Evolutionary conservation across 2,888 invertebrate genomes (phyloP).

Genomic region (Pelosia muscerda): DNA sequence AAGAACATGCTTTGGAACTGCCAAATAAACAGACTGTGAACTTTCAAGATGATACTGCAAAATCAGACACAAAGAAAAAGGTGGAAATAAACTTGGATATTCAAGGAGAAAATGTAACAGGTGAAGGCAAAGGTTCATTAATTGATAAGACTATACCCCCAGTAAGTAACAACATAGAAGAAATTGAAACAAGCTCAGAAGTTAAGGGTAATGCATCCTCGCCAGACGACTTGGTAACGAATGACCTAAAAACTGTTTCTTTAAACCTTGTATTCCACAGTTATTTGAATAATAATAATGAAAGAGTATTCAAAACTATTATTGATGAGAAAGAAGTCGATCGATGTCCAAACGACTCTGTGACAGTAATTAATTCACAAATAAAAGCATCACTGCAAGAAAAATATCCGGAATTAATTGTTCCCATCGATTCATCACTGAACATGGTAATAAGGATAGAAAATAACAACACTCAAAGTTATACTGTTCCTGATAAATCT

Average conservation of each 20-base stretch:
- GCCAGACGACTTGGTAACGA: not conserved
- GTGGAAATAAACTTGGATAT: not conserved
- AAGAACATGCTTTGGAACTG: not conserved
- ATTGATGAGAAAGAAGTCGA: slow-evolving; percentile 45
- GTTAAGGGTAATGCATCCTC: not conserved
- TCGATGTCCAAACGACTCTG: slow-evolving; percentile 48
- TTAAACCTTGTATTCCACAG: slow-evolving; percentile 68
- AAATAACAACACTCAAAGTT: slow-evolving; percentile 28
- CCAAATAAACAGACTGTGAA: not conserved
- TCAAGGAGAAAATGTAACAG: not conserved
- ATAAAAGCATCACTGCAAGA: slow-evolving; percentile 54
- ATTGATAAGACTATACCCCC: not conserved
- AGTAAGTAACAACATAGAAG: not conserved
- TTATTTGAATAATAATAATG: slow-evolving; percentile 59
- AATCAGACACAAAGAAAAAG: not conserved
- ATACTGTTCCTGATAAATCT: slow-evolving; percentile 14
- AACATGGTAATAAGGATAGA: slow-evolving; percentile 61
- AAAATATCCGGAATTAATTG: slow-evolving; percentile 44
- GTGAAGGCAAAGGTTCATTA: not conserved
- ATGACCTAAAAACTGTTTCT: slow-evolving; percentile 23
- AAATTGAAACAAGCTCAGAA: slow-evolving; percentile 1
- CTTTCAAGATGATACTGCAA: not conserved
- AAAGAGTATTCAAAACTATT: slow-evolving; percentile 62
- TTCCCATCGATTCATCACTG: slow-evolving; percentile 64
- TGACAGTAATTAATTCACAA: slow-evolving; percentile 59